Base-by-base conservation (phyloP, 2,888 invertebrate species). In the Diplolepis rosae region DNA sequence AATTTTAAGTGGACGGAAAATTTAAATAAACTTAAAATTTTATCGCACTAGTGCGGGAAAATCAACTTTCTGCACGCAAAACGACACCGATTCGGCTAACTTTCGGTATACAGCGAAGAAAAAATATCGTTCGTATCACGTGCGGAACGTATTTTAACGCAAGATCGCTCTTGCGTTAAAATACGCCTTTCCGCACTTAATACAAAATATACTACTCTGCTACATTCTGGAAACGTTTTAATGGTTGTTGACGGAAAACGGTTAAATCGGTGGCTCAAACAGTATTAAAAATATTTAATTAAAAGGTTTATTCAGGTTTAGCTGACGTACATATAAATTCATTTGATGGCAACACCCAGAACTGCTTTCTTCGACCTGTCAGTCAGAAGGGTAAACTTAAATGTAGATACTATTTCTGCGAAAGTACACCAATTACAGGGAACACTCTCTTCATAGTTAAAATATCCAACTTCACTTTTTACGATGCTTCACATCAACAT, bases 391-490 rank as follows among this genome's bases (percentile, higher is more conserved):
- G 61, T 61, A 61, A 61, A 39, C 39, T 32, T 30, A 50, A 27
- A 50, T 27, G 15, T 56, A 32, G 30, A 22, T 48, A 48, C 48
- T 61, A 24, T 61, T 61, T 61, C 61, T 61, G 39, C 22, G 39
- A 61, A 61, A 39, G 39, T 3, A 42, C n/a, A 61, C 27, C 61
- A 61, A 61, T 61, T 61, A 39, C 61, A 61, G 61, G 50, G 39
- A 61, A 61, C 61, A 61, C 61, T 61, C 35, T 61, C 61, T 61
- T 61, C 61, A 39, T 61, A 61, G 61, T 61, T 61, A 61, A 61
- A 56, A 61, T 61, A 61, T 61, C 61, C 39, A 61, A 61, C 22
- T 61, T 61, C 35, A 61, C 61, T 61, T 61, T 61, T 61, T 39
- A 39, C 22, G 61, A 61, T 61, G 61, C 61, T 61, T 39, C 27